Evolutionary conservation across 2,888 invertebrate genomes (phyloP).

Genomic region (Ectemnius lituratus): DNA sequence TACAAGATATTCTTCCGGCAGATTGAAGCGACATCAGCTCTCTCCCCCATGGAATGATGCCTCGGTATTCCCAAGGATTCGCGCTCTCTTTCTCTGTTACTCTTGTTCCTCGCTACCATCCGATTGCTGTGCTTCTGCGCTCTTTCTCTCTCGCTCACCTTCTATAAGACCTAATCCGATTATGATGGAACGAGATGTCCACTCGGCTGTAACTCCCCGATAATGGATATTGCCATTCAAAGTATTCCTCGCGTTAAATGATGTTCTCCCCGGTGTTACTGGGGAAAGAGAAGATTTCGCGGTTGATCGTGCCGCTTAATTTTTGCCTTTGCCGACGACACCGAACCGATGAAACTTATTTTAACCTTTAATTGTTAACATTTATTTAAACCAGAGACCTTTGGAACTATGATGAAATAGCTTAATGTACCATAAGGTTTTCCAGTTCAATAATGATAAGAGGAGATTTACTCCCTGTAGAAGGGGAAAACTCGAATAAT

Average conservation of each 20-base stretch:
- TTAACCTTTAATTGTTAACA: too few species aligned
- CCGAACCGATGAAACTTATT: too few species aligned
- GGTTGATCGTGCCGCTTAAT: conserved; percentile 34
- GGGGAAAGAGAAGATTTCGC: conserved; percentile 28
- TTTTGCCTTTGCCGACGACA: conserved; percentile 12
- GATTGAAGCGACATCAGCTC: conserved; percentile 56
- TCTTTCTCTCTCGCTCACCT: conserved; percentile 16
- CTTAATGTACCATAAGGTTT: too few species aligned
- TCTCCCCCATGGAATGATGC: conserved; percentile 27
- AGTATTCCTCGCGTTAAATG: conserved; percentile 69
- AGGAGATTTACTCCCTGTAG: too few species aligned
- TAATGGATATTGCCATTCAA: conserved; percentile 72
- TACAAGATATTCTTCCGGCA: conserved; percentile 58
- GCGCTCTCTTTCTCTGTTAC: conserved; percentile 24
- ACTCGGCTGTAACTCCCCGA: conserved; percentile 68
- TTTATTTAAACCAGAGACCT: too few species aligned
- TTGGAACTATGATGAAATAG: too few species aligned
- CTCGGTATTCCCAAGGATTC: conserved; percentile 28
- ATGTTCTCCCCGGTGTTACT: conserved; percentile 35
- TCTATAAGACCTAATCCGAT: conserved; percentile 65
- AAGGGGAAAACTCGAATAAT: too few species aligned
- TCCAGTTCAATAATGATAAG: too few species aligned
- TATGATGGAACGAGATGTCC: conserved; percentile 66
- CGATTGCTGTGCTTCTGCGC: conserved; percentile 15
- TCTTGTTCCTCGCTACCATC: conserved; percentile 19